Conservation (phyloP, 2,113 vertebrate species). For the Marcusenius ussheri region DNA sequence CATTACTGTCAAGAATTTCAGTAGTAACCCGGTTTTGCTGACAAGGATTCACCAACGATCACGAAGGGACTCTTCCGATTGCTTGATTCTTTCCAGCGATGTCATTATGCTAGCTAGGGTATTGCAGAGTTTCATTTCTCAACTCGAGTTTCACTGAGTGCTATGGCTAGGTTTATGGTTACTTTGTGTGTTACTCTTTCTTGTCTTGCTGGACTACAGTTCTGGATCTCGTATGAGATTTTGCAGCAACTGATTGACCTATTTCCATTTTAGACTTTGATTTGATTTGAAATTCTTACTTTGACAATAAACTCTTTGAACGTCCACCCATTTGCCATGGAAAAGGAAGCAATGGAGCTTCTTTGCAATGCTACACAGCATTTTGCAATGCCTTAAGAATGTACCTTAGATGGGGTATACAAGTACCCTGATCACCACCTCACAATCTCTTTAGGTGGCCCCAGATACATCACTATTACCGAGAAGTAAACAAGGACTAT, state of each 20-base stretch:
- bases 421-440: neutral
- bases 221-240: neutral
- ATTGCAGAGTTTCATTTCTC: neutral
- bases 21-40: neutral
- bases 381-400: neutral
- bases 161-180: neutral
- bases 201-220: neutral
- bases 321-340: neutral
- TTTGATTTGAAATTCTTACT: neutral
- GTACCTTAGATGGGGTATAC: neutral
- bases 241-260: neutral
- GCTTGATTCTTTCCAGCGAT: neutral
- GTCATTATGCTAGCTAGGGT: neutral
- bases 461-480: neutral
- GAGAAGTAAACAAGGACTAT: neutral
- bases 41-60: neutral
- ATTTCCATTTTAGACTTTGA: neutral
- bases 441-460: neutral
- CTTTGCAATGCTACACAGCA: neutral
- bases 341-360: neutral
- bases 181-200: neutral
- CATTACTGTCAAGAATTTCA: neutral
- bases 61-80: neutral
- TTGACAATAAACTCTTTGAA: neutral
- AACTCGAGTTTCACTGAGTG: neutral